These are phyloP conservation scores for Actinia tenebrosa DNA, from an alignment of 64 coral and sea anemone species.

Conservation along the genomic window DNA sequence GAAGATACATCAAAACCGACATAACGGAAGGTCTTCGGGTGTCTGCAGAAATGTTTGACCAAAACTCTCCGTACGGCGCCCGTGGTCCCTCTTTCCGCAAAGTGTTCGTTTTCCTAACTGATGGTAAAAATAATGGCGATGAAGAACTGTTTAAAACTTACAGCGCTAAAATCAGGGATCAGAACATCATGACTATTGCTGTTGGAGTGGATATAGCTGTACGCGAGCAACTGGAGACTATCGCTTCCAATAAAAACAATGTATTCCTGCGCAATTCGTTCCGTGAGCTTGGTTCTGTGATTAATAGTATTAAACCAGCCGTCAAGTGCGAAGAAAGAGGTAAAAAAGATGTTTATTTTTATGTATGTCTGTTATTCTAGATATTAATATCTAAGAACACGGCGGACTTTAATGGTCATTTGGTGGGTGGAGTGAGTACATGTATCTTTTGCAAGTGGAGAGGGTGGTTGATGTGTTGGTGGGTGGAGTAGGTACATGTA, in stretches of 20 bases:
- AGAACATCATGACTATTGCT: slow-evolving; percentile 49
- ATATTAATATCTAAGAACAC: too few species aligned
- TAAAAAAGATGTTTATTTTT: not conserved
- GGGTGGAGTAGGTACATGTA: too few species aligned
- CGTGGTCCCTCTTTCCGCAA: slow-evolving; percentile 38
- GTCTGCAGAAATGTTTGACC: slow-evolving; percentile 15
- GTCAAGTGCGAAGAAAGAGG: not conserved
- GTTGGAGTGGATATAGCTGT: slow-evolving; percentile 46
- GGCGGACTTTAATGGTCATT: too few species aligned
- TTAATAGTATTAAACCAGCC: slow-evolving; percentile 30
- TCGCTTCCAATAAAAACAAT: slow-evolving; percentile 44
- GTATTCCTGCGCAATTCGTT: slow-evolving; percentile 37
- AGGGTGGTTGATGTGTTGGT: too few species aligned
- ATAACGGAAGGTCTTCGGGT: slow-evolving; percentile 33
- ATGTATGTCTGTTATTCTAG: too few species aligned
- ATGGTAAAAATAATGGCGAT: slow-evolving; percentile 45
- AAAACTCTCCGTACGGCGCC: not conserved
- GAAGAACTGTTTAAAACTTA: not conserved
- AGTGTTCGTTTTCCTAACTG: slow-evolving; percentile 70
- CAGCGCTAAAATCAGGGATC: not conserved
- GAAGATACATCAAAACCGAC: not conserved
- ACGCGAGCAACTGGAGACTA: not conserved
- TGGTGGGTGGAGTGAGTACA: too few species aligned
- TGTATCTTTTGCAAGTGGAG: too few species aligned
- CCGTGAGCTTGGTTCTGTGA: slow-evolving; percentile 40